phyloP scores from a whole-genome alignment of 2,888 invertebrate species.

The Furcula furcula region DNA sequence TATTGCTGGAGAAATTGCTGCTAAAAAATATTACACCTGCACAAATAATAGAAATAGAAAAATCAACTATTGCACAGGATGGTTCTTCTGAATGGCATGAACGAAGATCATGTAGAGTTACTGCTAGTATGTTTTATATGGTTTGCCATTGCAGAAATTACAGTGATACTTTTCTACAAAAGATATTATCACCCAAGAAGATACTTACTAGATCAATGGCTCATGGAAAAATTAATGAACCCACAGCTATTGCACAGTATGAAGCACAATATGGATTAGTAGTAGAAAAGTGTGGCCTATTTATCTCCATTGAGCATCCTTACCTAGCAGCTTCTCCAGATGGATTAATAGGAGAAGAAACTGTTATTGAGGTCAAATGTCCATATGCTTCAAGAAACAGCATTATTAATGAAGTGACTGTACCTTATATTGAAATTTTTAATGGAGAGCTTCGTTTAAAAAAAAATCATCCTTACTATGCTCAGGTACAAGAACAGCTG shows the following conservation, averaged over 20 bases:
- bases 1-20: too few relatives aligned
- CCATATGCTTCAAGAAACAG: conserved; percentile 13
- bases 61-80: too few relatives aligned
- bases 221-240: conserved; percentile 3
- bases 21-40: too few relatives aligned
- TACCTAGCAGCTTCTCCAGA: conserved; percentile 20
- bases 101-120: not conserved
- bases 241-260: not conserved
- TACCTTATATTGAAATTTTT: not conserved
- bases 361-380: conserved; percentile 21
- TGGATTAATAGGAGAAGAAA: conserved; percentile 14
- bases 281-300: conserved; percentile 7
- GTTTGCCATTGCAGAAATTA: too few relatives aligned
- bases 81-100: too few relatives aligned
- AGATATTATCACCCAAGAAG: not conserved
- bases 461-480: conserved; percentile 3
- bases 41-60: too few relatives aligned
- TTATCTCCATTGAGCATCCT: not conserved
- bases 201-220: not conserved
- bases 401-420: conserved; percentile 1
- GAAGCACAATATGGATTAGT: not conserved
- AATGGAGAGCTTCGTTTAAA: not conserved
- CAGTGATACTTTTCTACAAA: not conserved
- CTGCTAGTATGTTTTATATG: not conserved
- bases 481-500: conserved; percentile 13